Base-by-base conservation (phyloP, 2,888 invertebrate genomes). In the Thecocarcelia acutangulata region DNA sequence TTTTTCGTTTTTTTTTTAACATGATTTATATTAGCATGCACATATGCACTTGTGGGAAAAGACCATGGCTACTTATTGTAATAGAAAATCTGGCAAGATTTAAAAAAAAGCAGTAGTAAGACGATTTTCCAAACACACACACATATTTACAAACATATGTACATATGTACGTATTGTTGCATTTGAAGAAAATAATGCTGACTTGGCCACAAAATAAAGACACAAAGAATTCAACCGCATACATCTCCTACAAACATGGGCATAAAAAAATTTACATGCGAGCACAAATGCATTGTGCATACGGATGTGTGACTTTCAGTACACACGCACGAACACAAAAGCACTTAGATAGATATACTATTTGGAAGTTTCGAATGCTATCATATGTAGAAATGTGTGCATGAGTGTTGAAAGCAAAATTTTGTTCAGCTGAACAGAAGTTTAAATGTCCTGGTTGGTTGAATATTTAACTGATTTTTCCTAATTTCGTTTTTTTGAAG, bases 11-110 rank as follows among this genome's bases (percentile, higher is more conserved):
- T n/a, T 54, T 11, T 24, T 42, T 58, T 59, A n/a, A 11, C 21
- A 81, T 83, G 75, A 83, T 83, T 83, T 81, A 83, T 83, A 70
- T 72, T 72, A 44, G 44, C 42, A 63, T 46, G 37, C 17, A 37
- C 15, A 61, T 61, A n/a, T n/a, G n/a, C n/a, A 33, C 72, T 66
- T 73, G 80, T 42, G 46, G 64, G 48, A 37, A n/a, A 33, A 74
- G 61, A 59, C 63, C 64, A 42, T 40, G 77, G 68, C 73, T 70
- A 75, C 44, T 64, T 80, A 66, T 61, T 58, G 21, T 66, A 58
- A n/a, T 44, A 50, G 54, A 68, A 68, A 64, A 5, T 37, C 21
- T 70, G 61, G 56, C 59, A 75, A 72, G 66, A 83, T 54, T 48
- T 21, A 68, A n/a, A 82, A 76, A 83, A 58, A 19, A 40, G 12